Evolutionary conservation across 2,113 vertebrate genomes (phyloP).

Genomic region (Spermophilus dauricus): DNA sequence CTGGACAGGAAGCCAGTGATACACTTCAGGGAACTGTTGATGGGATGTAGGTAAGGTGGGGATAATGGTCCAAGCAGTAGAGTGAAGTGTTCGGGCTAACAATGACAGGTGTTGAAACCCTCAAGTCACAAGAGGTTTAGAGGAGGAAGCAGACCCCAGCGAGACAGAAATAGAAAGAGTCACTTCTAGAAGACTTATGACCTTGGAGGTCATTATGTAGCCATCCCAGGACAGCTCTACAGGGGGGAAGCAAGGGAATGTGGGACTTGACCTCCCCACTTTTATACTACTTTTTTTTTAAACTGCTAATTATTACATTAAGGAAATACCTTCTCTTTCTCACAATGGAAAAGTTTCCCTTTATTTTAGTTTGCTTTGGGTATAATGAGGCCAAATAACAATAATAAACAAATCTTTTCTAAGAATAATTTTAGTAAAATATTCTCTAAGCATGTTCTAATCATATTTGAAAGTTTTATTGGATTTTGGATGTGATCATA

Average conservation of each 20-base stretch:
- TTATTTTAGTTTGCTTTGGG: not conserved
- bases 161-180: not conserved
- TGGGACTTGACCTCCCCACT: not conserved
- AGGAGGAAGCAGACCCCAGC: not conserved
- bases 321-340: not conserved
- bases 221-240: not conserved
- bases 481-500: not conserved
- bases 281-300: not conserved
- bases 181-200: not conserved
- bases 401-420: not conserved
- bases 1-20: not conserved
- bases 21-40: not conserved
- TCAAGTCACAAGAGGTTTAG: not conserved
- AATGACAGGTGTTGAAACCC: not conserved
- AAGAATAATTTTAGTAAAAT: not conserved
- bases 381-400: not conserved
- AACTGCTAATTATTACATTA: not conserved
- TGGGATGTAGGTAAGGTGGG: not conserved
- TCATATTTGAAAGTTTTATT: constrained; percentile 37
- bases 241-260: not conserved
- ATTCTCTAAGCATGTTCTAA: not conserved
- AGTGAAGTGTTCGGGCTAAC: not conserved
- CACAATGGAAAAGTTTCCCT: not conserved
- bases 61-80: not conserved
- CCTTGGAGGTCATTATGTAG: not conserved